Evolutionary conservation across 2,113 vertebrate genomes (phyloP).

Genomic region (Actenoides lindsayi): DNA sequence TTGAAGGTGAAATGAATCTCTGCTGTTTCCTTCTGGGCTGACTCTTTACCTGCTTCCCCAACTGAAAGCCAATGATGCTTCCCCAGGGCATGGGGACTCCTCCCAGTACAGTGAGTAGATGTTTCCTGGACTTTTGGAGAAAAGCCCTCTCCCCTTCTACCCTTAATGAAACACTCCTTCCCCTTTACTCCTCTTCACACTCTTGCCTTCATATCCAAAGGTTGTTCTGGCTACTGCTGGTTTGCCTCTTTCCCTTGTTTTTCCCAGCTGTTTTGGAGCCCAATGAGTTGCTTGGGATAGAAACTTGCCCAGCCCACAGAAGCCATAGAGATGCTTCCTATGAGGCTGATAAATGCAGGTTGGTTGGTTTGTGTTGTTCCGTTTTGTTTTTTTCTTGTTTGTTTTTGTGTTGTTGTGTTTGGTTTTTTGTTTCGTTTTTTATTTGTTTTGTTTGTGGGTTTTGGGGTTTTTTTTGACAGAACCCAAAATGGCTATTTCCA

Average conservation of each 20-base stretch:
- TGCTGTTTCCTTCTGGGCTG: neutral
- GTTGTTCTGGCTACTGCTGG: neutral
- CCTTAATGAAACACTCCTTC: neutral
- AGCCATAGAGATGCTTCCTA: neutral
- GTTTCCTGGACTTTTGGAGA: neutral
- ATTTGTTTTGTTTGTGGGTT: neutral
- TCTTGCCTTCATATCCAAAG: neutral
- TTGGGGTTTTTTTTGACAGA: neutral
- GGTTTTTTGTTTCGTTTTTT: neutral
- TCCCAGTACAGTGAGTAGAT: fast-evolving
- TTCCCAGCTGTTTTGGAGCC: neutral
- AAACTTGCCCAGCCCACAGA: neutral
- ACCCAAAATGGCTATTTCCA: neutral
- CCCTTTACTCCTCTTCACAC: neutral
- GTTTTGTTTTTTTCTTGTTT: no score
- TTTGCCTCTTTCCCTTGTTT: slow-evolving; percentile 8
- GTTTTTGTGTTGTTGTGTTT: no score
- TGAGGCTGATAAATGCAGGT: neutral
- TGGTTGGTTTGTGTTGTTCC: neutral
- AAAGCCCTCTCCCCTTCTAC: neutral
- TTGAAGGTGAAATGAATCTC: slow-evolving; percentile 35
- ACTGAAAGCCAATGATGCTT: neutral
- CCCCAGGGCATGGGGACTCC: neutral
- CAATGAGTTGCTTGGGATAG: neutral
- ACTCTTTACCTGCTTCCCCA: neutral